Evolutionary conservation across 2,888 invertebrate genomes (phyloP), one percentile per base, ranked within the genome.

Genomic region (Drosophila robusta): DNA sequence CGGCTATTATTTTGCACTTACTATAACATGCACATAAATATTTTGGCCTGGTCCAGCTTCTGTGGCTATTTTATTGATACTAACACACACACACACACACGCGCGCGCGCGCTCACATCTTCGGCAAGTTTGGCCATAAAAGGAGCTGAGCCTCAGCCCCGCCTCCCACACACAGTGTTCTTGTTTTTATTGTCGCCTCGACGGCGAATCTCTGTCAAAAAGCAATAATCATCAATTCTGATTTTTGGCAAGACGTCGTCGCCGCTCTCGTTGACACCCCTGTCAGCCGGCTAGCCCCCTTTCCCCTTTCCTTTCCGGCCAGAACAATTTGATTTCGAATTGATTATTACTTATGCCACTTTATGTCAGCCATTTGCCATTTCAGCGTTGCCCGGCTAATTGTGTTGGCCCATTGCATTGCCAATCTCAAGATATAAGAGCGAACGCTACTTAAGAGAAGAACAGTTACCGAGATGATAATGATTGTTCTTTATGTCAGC

Each of bases 161-260:
- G 45, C 39, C 56, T 54, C 2, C 18, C 18, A 7, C 41, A 26
- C 6, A 1, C 14, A 12, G 22, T 41, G 34, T 58, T 58, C 67
- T 73, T 57, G 74, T 75, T 79, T 87, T 83, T 87, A 87, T 83
- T 81, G 83, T 87, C 80, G 82, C 81, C 75, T 75, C 55, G 61
- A 50, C 47, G 69, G 70, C 74, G 87, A 88, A 83, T 80, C 80
- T 80, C 90, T 90, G 91, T 91, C 91, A 90, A 90, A 91, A 90
- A 88, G 91, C 91, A 91, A 91, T 91, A 91, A 91, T 91, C 91
- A 91, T 91, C 91, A 91, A 91, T 91, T 91, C 89, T 91, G 91
- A 91, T 91, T 91, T 90, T 84, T 79, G 70, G 75, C 74, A 80
- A 77, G 74, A 71, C 74, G 29, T 57, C 38, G 61, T 54, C 58